Base-by-base conservation (phyloP, 1,140 invertebrate species). In the Sipha flava region DNA sequence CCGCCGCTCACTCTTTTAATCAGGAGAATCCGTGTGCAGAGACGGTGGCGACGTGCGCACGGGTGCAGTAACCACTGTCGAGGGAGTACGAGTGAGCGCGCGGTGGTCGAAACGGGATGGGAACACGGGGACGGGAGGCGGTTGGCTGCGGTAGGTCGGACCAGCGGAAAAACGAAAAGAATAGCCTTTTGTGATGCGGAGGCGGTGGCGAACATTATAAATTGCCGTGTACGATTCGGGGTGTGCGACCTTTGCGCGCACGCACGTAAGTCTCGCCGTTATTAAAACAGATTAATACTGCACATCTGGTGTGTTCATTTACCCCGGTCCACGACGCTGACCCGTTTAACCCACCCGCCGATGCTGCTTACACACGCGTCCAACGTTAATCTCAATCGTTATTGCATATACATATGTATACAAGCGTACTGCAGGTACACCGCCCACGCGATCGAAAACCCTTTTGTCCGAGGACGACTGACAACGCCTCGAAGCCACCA, bases 251-350 rank as follows among this genome's bases (percentile, higher is more conserved):
- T 3, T n/a, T n/a, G n/a, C 3, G 9, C 3, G 14, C 40, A 12
- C 40, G 40, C 1, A 10, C 1, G 9, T 1, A 23, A 47, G 68
- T 72, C 45, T 18, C 43, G 23, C 23, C 23, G 68, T 72, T 72
- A 73, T 73, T 73, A 73, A 73, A 73, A 49, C 66, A 45, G 21
- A 70, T 70, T 70, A 70, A 70, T 68, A 43, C 16, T 7, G 45
- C 23, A 29, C 45, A 72, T 72, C 45, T 29, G 68, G 68, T 23
- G 7, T 34, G 34, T 70, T 70, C 40, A 45, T 70, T 47, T 70
- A 29, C 26, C 66, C n/a, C 9, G 45, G 29, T 23, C 9, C n/a
- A 34, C 23, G 18, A 6, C 3, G 9, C 18, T 10, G 7, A 34
- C 29, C 68, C n/a, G 31, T 34, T 64, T 64, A 21, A 37, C 59